Base-by-base conservation (phyloP, 2,888 invertebrate species). In the Drosophila atripex region DNA sequence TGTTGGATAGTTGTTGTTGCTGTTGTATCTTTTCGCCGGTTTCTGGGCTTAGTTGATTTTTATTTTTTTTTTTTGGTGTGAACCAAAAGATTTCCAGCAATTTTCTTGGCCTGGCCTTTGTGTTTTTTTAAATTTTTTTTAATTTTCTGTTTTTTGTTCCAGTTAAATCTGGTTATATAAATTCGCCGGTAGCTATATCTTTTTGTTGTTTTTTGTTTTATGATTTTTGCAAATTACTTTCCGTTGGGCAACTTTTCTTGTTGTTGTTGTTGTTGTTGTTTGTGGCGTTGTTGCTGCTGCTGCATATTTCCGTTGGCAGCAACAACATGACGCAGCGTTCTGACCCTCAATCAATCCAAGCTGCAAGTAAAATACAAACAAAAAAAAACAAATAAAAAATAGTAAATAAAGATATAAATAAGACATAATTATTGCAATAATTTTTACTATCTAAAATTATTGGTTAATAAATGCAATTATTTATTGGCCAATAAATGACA, bases 241-340 rank as follows among this genome's bases (percentile, higher is more conserved):
- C 63, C 54, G 63, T 58, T 76, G 49, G 39, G 50, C 39, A 54
- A 55, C 43, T 51, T 52, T 55, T 30, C 8, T 21, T 28, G 32
- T 54, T 50, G 49, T 50, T 32, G 65, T 71, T 64, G 64, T 46
- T 64, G 49, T 51, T 58, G 18, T 28, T 39, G 51, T 46, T 39
- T 16, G 18, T 59, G 23, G 77, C 45, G 55, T 45, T 56, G 52
- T 58, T 55, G 43, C 35, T 45, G 58, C 46, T 78, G 60, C 49
- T 71, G 80, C 61, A 76, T 58, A 70, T 64, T 80, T 70, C 53
- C 69, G 53, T 50, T 73, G 53, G 72, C 68, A 69, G 73, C 80
- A 84, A 75, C 80, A 84, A 79, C 82, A 82, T 82, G 80, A 86
- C 88, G 88, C 77, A 58, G 71, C 68, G 53, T 70, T 59, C 41